These are phyloP conservation scores for Burhinus bistriatus DNA, from an alignment of 2,113 vertebrate species.

Conservation along the genomic window DNA sequence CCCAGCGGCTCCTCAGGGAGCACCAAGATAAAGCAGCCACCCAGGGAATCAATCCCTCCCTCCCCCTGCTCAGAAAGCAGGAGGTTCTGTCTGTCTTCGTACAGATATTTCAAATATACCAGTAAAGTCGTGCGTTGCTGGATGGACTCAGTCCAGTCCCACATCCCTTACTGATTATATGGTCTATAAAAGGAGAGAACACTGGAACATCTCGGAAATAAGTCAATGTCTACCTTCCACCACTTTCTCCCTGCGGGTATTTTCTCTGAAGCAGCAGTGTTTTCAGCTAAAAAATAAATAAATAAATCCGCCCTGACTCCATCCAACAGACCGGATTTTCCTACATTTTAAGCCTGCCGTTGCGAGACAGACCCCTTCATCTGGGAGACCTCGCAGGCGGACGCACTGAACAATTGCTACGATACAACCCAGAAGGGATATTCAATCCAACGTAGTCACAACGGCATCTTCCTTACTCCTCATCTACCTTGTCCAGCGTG, in stretches of 20 bases:
- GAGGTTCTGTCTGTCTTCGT: too few relatives aligned
- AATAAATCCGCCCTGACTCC: too few relatives aligned
- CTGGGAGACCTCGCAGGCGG: neutral
- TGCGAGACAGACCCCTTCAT: neutral
- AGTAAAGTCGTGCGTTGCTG: too few relatives aligned
- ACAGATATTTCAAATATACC: too few relatives aligned
- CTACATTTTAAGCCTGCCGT: neutral
- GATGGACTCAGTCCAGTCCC: too few relatives aligned
- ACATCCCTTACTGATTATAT: too few relatives aligned
- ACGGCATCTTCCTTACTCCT: neutral
- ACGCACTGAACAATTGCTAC: neutral
- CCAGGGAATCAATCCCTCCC: neutral
- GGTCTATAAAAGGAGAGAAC: too few relatives aligned
- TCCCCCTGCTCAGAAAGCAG: neutral
- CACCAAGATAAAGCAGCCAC: neutral
- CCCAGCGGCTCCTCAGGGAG: too few relatives aligned
- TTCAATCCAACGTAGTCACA: neutral
- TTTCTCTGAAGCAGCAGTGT: neutral
- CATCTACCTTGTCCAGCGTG: fast-evolving
- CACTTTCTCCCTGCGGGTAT: neutral
- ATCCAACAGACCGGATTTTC: neutral
- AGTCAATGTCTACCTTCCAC: neutral
- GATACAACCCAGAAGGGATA: too few relatives aligned
- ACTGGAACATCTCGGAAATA: too few relatives aligned
- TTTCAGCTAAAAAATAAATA: neutral